Evolutionary conservation across 2,113 vertebrate species (phyloP).

Genomic region (Nyctereutes procyonoides): DNA sequence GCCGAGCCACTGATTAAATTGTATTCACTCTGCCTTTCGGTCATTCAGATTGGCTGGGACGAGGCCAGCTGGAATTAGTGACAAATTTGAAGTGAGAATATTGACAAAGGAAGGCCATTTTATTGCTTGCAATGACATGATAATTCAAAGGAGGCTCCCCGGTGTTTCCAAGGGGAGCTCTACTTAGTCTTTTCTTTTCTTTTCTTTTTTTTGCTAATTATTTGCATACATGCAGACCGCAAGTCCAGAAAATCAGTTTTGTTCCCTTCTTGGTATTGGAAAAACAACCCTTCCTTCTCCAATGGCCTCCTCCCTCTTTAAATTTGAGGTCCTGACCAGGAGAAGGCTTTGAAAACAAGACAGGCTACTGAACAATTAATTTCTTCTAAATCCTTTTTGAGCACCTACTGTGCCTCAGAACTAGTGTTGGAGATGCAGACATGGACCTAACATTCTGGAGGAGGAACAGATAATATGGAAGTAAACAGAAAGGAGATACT

Average conservation of each 20-base stretch:
- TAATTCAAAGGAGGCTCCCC: conserved; percentile 53
- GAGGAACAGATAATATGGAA: background rate
- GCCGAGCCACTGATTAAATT: conserved; percentile 63
- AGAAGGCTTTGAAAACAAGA: conserved; percentile 55
- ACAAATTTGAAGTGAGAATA: conserved; percentile 72
- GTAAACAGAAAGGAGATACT: background rate
- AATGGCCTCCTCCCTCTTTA: background rate
- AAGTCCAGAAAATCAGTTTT: conserved; percentile 62
- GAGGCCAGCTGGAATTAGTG: conserved; percentile 75
- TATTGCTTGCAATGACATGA: conserved; percentile 55
- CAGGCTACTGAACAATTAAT: conserved; percentile 20
- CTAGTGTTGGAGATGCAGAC: background rate
- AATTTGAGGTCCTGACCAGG: conserved; percentile 19
- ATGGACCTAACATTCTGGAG: background rate
- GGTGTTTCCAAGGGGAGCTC: conserved; percentile 48
- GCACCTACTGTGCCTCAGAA: background rate
- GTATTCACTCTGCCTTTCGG: conserved; percentile 55
- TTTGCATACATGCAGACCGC: conserved; percentile 23
- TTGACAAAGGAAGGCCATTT: conserved; percentile 70
- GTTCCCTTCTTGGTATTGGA: conserved; percentile 40
- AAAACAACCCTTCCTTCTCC: conserved; percentile 48
- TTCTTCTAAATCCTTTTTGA: conserved; percentile 35
- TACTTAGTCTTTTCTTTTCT: conserved; percentile 1
- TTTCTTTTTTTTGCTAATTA: conserved; percentile 35
- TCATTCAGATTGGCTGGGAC: conserved; percentile 66